A percentile compares a stretch with the other conserved stretches of the same genome.
phyloP scores from a whole-genome alignment of 2,888 invertebrate species.

The Lycophotia porphyrea region DNA sequence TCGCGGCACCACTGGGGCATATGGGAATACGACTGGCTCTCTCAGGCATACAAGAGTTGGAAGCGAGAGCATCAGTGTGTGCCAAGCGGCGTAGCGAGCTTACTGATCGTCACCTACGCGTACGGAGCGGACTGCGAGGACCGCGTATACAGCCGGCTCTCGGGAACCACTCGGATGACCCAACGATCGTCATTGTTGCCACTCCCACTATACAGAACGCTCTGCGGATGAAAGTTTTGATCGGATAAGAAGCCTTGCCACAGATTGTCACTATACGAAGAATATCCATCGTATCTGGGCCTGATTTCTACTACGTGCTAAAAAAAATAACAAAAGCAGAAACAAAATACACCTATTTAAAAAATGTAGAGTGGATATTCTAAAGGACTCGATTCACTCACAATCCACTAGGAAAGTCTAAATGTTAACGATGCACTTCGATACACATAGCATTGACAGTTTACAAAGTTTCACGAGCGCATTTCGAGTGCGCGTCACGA shows the following conservation, averaged over 20 bases:
- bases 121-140: neutral
- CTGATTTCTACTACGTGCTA: neutral
- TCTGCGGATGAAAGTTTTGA: neutral
- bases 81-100: neutral
- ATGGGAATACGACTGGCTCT: neutral
- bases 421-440: slow-evolving; percentile 5
- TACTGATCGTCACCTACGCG: neutral
- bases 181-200: neutral
- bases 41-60: neutral
- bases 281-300: neutral
- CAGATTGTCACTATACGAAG: neutral
- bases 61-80: neutral
- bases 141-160: neutral
- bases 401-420: slow-evolving; percentile 4
- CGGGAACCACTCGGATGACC: neutral
- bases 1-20: neutral
- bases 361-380: neutral
- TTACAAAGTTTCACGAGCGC: slow-evolving; percentile 37
- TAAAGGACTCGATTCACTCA: slow-evolving; percentile 25
- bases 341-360: neutral
- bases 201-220: neutral
- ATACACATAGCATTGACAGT: slow-evolving; percentile 24
- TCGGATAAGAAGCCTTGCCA: neutral
- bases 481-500: neutral
- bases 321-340: neutral